phyloP scores from a whole-genome alignment of 1,140 invertebrate species.

The Ips typographus region DNA sequence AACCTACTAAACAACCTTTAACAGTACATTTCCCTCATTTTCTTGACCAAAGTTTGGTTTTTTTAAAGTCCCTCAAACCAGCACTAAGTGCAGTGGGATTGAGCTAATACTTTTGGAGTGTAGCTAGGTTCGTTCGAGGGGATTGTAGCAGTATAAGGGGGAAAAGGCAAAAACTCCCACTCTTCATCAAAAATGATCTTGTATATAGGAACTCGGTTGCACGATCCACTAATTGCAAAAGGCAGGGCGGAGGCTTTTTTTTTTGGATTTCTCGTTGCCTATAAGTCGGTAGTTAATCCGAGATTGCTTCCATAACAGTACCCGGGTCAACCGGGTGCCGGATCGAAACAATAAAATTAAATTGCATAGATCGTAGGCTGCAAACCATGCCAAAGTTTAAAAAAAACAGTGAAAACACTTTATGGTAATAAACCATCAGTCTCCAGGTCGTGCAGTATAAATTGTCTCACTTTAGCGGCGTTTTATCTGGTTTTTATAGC shows the following conservation, averaged over 20 bases:
- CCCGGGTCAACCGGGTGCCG: slow-evolving; percentile 24
- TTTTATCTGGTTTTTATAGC: slow-evolving; percentile 31
- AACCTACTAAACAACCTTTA: no score
- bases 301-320: slow-evolving; percentile 37
- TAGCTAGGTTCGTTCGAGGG: background rate
- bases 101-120: no score
- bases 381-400: background rate
- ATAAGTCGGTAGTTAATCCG: slow-evolving; percentile 35
- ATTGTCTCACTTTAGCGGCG: background rate
- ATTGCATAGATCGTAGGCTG: slow-evolving; percentile 5
- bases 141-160: background rate
- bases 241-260: slow-evolving; percentile 29
- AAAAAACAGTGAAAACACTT: background rate
- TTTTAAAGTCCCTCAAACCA: no score
- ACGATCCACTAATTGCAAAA: slow-evolving; percentile 36
- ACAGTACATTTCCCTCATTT: no score
- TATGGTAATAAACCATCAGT: background rate
- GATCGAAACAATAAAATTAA: slow-evolving; percentile 36
- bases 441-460: slow-evolving; percentile 13
- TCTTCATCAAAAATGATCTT: slow-evolving; percentile 25
- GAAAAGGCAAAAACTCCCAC: slow-evolving; percentile 12
- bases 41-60: no score
- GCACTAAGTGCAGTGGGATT: no score
- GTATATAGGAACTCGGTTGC: slow-evolving; percentile 33
- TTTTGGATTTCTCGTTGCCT: slow-evolving; percentile 7